A percentile compares a stretch with the other conserved stretches of the same genome.
Conservation (phyloP, 2,888 invertebrate species). For the Corythucha ciliata region DNA sequence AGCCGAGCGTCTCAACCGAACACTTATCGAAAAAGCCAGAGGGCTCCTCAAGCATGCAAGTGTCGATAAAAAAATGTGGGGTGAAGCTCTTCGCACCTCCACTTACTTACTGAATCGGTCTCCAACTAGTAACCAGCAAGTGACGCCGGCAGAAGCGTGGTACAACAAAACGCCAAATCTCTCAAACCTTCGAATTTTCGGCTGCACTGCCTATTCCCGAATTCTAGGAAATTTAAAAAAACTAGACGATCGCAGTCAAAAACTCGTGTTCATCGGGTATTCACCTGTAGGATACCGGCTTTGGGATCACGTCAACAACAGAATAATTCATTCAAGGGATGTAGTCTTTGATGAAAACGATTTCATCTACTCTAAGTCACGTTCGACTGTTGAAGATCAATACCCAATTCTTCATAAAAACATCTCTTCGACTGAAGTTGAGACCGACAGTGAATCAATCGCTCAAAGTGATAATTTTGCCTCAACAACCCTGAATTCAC, state of each 20-base stretch:
- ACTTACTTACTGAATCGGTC: no score
- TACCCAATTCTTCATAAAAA: no score
- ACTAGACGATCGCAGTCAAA: not conserved
- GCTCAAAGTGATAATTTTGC: not conserved
- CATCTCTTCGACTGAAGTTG: no score
- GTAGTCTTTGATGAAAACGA: no score
- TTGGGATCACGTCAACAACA: conserved; percentile 10
- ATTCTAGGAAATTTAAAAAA: not conserved
- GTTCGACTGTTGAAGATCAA: no score
- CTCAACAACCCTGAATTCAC: no score
- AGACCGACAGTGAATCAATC: no score
- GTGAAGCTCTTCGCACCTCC: not conserved
- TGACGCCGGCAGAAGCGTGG: conserved; percentile 15
- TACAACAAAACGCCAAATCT: conserved; percentile 9
- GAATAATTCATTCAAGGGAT: conserved; percentile 15
- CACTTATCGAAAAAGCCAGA: conserved; percentile 6
- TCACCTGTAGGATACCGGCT: conserved; percentile 9
- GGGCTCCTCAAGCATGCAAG: not conserved
- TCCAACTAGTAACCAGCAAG: conserved; percentile 1
- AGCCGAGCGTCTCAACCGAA: conserved; percentile 9
- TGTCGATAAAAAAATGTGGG: conserved; percentile 1
- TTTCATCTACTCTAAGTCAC: no score
- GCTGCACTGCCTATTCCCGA: conserved; percentile 1
- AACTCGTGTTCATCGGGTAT: conserved; percentile 16
- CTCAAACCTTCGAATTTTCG: conserved; percentile 6